Percentiles rank a stretch among this genome's conserved stretches.
phyloP scores from a whole-genome alignment of 1,140 invertebrate genomes.

The Drosophila fuyamai region DNA sequence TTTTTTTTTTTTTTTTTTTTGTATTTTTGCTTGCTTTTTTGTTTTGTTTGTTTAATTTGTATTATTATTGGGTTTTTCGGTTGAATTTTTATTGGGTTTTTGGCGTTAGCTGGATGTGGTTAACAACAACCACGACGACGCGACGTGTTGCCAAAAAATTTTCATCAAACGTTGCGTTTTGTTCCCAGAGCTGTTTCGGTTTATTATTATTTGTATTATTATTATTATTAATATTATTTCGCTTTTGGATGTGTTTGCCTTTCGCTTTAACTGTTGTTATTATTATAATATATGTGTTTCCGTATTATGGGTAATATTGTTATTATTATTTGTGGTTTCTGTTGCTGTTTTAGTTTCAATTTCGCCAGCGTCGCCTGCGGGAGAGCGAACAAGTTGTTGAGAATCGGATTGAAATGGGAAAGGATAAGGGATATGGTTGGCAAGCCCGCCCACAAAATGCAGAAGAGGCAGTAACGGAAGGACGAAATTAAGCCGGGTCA shows the following conservation, averaged over 20 bases:
- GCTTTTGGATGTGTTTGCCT: constrained; percentile 14
- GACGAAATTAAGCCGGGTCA: no score
- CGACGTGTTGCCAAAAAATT: constrained; percentile 53
- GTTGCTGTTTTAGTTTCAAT: constrained; percentile 51
- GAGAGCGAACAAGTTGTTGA: constrained; percentile 33
- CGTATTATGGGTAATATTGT: constrained; percentile 35
- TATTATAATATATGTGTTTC: constrained; percentile 23
- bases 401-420: background rate
- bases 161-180: constrained; percentile 43
- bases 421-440: background rate
- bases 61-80: constrained; percentile 4
- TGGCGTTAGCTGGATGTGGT: constrained; percentile 23
- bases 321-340: constrained; percentile 34
- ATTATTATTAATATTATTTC: constrained; percentile 25
- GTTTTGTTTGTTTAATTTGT: constrained; percentile 22
- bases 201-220: constrained; percentile 10
- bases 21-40: constrained; percentile 28
- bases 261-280: constrained; percentile 11
- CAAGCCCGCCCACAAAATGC: background rate
- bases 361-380: constrained; percentile 48
- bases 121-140: constrained; percentile 49
- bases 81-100: constrained; percentile 12
- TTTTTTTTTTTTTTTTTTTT: constrained; percentile 1
- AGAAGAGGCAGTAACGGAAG: background rate
- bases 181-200: constrained; percentile 43